Percentiles rank a stretch among this genome's conserved stretches.
These are phyloP conservation scores for Monodelphis domestica DNA, from an alignment of 2,797 vertebrate species.

Conservation along the genomic window DNA sequence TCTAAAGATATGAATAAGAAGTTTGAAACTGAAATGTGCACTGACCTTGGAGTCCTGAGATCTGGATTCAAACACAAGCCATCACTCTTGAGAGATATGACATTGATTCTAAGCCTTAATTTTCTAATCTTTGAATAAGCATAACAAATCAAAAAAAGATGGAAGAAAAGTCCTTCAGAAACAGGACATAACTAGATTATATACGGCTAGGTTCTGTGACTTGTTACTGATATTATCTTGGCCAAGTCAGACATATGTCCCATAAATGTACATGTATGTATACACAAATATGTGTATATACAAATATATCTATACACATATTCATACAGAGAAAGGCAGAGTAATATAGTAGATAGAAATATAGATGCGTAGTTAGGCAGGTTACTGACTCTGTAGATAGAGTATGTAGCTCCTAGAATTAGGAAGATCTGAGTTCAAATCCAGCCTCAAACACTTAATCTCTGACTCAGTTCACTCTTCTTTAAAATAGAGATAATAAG, in stretches of 20 bases:
- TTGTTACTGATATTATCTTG: neutral
- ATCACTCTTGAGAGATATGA: neutral
- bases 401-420: rapidly evolving
- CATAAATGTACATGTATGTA: no score
- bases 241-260: no score
- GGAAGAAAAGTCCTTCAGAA: no score
- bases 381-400: neutral
- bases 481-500: neutral
- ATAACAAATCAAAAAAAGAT: neutral
- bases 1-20: neutral
- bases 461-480: neutral
- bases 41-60: neutral
- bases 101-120: neutral
- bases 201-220: neutral
- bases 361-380: neutral
- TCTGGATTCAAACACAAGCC: neutral
- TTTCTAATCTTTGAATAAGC: neutral
- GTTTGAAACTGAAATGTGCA: neutral
- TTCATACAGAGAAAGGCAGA: neutral
- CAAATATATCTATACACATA: neutral
- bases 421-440: neutral
- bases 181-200: no score
- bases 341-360: neutral
- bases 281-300: no score
- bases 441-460: neutral